A percentile compares a stretch with the other conserved stretches of the same genome.
phyloP scores from a whole-genome alignment of 2,888 invertebrate genomes.

The Hydriomena furcata region DNA sequence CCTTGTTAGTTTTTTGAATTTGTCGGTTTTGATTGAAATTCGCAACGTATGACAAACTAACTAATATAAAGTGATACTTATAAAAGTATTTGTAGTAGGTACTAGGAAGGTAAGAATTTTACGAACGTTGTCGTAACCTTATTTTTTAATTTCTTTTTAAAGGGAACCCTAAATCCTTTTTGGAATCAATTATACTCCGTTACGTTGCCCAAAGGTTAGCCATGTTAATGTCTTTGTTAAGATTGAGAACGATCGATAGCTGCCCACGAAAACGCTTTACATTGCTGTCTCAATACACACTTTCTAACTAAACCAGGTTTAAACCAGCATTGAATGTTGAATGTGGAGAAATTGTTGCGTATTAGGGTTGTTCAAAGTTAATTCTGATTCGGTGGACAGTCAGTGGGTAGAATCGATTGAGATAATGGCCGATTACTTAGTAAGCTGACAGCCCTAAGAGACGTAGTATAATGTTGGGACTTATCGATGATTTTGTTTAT shows the following conservation, averaged over 20 bases:
- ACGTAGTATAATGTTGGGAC: constrained; percentile 46
- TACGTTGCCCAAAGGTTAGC: constrained; percentile 30
- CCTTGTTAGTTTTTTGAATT: no score
- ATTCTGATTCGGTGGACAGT: constrained; percentile 32
- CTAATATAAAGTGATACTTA: no score
- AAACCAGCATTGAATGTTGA: constrained; percentile 18
- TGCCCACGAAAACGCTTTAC: not conserved
- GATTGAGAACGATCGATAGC: constrained; percentile 6
- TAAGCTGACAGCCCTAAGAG: constrained; percentile 63
- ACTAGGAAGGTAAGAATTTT: no score
- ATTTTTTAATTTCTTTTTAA: not conserved
- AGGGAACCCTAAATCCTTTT: constrained; percentile 24
- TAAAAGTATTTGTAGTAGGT: no score
- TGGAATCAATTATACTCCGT: constrained; percentile 29
- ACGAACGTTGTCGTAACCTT: no score
- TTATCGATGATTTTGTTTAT: constrained; percentile 25
- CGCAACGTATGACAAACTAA: no score
- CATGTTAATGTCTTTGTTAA: constrained; percentile 32
- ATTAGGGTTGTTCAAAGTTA: constrained; percentile 17
- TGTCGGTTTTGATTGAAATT: no score
- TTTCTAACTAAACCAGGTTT: not conserved
- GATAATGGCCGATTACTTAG: constrained; percentile 71
- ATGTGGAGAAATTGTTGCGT: not conserved
- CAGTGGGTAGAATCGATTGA: constrained; percentile 58
- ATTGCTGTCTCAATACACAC: constrained; percentile 12